Conservation (phyloP, 2,888 invertebrate species). For the Dicyrtoma fusca region DNA sequence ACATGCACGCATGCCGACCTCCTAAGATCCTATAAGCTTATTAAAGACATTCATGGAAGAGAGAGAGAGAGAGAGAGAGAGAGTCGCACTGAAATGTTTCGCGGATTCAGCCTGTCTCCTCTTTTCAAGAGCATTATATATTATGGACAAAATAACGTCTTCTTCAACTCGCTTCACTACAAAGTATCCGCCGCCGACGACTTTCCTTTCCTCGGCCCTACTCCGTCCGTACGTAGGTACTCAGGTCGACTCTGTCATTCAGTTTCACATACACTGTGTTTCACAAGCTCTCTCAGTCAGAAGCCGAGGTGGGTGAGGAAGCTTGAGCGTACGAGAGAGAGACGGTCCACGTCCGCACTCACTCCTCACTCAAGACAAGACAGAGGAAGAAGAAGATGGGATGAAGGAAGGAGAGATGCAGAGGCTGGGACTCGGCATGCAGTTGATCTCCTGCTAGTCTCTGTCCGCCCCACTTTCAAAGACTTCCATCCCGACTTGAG, state of each 20-base stretch:
- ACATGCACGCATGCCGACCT: constrained; percentile 4
- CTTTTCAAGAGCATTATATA: not conserved
- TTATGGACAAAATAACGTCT: constrained; percentile 20
- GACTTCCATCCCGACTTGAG: constrained; percentile 11
- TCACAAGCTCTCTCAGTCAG: too few species aligned
- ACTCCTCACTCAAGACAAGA: too few species aligned
- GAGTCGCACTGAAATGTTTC: not conserved
- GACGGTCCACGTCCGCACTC: not conserved
- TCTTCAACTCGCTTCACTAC: not conserved
- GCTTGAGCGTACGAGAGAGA: not conserved
- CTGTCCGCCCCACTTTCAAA: constrained; percentile 21
- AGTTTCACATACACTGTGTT: too few species aligned
- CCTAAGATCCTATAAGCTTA: constrained; percentile 14
- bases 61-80: not conserved
- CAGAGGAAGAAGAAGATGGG: too few species aligned
- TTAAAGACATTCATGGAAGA: constrained; percentile 10
- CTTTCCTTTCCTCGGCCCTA: not conserved
- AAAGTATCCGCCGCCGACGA: not conserved
- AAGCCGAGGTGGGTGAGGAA: too few species aligned
- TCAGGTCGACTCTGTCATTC: too few species aligned
- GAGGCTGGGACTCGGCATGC: too few species aligned
- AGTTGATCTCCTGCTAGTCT: constrained; percentile 4
- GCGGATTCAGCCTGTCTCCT: too few species aligned
- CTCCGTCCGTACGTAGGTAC: too few species aligned
- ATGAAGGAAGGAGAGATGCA: too few species aligned